These are phyloP conservation scores for Torymus tubicola DNA, from an alignment of 2,888 invertebrate genomes.

Conservation along the genomic window DNA sequence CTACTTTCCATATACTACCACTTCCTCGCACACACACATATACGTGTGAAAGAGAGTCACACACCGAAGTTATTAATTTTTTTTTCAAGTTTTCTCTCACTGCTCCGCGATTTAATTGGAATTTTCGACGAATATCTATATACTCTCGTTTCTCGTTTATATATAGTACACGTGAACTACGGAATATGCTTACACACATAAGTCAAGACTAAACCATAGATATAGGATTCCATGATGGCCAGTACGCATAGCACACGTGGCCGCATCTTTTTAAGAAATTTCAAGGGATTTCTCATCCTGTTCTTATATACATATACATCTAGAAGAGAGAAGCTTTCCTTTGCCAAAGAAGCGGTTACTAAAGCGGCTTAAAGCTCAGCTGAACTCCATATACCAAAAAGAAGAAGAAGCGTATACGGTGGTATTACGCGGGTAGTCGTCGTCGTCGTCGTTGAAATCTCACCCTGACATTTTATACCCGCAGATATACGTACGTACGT, in stretches of 20 bases:
- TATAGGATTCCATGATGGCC: conserved; percentile 1
- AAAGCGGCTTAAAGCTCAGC: conserved; percentile 35
- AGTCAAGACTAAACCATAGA: neutral
- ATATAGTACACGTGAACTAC: no score
- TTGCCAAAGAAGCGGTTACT: neutral
- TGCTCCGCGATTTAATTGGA: no score
- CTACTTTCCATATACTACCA: neutral
- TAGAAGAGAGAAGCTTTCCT: neutral
- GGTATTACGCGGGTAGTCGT: no score
- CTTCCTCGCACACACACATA: no score
- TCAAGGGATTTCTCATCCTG: conserved; percentile 5
- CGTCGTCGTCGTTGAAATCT: neutral
- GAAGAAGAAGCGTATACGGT: no score
- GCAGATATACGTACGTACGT: neutral
- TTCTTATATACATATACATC: neutral
- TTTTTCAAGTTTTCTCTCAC: neutral
- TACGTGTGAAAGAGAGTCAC: neutral
- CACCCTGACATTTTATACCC: neutral
- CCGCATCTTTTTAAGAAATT: conserved; percentile 30
- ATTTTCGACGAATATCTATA: no score
- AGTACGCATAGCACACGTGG: neutral
- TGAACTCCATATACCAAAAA: neutral
- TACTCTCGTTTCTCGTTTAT: no score
- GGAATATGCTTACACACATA: neutral
- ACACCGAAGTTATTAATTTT: neutral